Conservation (phyloP, 1,140 invertebrate species). For the Melitaea cinxia region DNA sequence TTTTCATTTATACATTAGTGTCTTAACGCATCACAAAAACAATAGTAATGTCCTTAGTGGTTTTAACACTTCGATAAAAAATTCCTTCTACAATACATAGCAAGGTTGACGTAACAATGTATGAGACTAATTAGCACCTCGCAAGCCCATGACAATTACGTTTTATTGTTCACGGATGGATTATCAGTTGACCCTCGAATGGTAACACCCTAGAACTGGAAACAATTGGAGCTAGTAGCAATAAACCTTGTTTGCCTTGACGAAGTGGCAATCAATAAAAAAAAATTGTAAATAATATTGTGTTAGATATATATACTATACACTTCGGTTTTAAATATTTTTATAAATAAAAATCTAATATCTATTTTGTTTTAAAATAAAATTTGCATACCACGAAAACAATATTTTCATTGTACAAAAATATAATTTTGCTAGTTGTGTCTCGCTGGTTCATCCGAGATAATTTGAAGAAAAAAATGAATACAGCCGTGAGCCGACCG, state of each 20-base stretch:
- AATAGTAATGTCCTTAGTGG: constrained; percentile 8
- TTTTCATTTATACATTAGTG: neutral
- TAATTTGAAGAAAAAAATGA: no score
- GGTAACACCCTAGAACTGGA: constrained; percentile 29
- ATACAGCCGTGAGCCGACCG: no score
- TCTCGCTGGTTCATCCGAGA: no score
- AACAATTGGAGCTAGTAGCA: constrained; percentile 36
- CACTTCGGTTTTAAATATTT: no score
- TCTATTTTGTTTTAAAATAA: no score
- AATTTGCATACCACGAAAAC: no score
- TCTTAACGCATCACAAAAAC: neutral
- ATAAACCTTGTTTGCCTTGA: constrained; percentile 38
- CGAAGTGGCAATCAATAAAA: constrained; percentile 13
- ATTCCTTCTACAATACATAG: constrained; percentile 4
- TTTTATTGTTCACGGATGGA: constrained; percentile 42
- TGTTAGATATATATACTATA: no score
- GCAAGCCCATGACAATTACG: constrained; percentile 44
- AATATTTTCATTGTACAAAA: no score
- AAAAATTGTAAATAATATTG: no score
- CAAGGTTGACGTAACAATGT: constrained; percentile 55
- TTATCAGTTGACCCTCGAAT: constrained; percentile 39
- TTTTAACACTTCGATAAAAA: constrained; percentile 21
- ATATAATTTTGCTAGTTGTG: no score
- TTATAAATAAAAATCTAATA: no score
- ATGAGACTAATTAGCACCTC: constrained; percentile 48